Evolutionary conservation across 2,797 vertebrate species (phyloP).

Genomic region (Ataeniobius toweri): DNA sequence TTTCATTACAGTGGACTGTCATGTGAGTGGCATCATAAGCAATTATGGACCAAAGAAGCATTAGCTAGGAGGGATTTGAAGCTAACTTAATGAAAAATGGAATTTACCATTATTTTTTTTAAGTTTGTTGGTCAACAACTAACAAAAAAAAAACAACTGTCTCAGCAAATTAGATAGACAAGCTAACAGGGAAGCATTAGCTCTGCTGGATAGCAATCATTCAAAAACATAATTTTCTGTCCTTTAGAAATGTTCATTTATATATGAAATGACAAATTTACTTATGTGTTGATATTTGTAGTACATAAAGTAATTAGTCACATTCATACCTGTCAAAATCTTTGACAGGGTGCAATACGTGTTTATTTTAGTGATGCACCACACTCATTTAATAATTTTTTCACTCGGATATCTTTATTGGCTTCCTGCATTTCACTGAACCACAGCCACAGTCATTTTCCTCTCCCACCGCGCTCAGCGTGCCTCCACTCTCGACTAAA

Average conservation of each 20-base stretch:
- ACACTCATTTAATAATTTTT: constrained; percentile 1
- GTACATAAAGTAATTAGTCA: neutral
- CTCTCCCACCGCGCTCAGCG: constrained; percentile 32
- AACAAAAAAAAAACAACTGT: neutral
- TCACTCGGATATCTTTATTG: constrained; percentile 15
- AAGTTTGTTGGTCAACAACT: neutral
- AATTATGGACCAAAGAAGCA: neutral
- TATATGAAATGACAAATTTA: neutral
- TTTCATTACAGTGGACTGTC: neutral
- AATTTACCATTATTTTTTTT: neutral
- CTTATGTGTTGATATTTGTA: neutral
- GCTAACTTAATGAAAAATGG: neutral
- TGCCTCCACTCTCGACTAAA: constrained; percentile 48
- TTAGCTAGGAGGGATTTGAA: neutral
- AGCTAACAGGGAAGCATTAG: neutral
- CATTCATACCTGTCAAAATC: neutral
- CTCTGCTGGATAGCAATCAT: neutral
- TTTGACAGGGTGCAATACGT: neutral
- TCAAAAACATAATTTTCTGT: neutral
- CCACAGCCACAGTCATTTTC: constrained; percentile 30
- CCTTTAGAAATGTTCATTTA: neutral
- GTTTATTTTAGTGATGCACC: constrained; percentile 8
- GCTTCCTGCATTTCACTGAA: constrained; percentile 32
- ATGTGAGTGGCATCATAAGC: neutral
- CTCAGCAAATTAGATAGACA: neutral